These are phyloP conservation scores for Monochamus saltuarius DNA, from an alignment of 1,140 invertebrate genomes.

Conservation along the genomic window DNA sequence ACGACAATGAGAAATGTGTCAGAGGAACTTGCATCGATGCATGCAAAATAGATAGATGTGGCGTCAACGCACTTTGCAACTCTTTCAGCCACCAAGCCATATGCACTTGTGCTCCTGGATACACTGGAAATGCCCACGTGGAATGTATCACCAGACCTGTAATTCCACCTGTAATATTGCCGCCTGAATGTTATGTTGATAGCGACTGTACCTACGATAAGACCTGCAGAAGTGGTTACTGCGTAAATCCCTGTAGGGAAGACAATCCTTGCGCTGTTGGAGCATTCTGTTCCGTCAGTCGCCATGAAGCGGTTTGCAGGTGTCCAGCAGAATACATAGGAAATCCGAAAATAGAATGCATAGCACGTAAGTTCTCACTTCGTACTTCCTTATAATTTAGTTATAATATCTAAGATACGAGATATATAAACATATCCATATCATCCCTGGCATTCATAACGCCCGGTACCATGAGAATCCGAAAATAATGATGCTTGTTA, in stretches of 20 bases:
- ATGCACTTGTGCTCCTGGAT: constrained; percentile 77
- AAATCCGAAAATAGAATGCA: constrained; percentile 70
- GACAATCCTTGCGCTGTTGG: constrained; percentile 70
- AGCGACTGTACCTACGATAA: constrained; percentile 73
- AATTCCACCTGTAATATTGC: constrained; percentile 51
- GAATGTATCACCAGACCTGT: constrained; percentile 68
- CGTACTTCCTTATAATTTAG: too few relatives aligned
- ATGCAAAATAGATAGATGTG: constrained; percentile 75
- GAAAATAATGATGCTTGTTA: too few relatives aligned
- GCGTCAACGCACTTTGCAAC: constrained; percentile 80
- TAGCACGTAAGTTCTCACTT: constrained; percentile 66
- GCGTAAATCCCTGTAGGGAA: constrained; percentile 74
- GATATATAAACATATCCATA: too few relatives aligned
- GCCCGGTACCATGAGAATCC: too few relatives aligned
- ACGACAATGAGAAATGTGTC: constrained; percentile 69
- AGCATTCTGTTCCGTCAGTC: constrained; percentile 75
- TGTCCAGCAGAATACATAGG: constrained; percentile 78
- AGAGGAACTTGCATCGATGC: constrained; percentile 76
- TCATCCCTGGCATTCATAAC: too few relatives aligned
- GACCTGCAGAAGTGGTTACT: constrained; percentile 73
- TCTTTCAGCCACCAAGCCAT: constrained; percentile 71
- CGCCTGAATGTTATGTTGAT: constrained; percentile 72
- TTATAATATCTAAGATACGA: too few relatives aligned
- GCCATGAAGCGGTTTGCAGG: constrained; percentile 73
- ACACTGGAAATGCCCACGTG: constrained; percentile 78